These are phyloP conservation scores for Hyperopisus bebe DNA, from an alignment of 2,113 vertebrate genomes.

Conservation along the genomic window DNA sequence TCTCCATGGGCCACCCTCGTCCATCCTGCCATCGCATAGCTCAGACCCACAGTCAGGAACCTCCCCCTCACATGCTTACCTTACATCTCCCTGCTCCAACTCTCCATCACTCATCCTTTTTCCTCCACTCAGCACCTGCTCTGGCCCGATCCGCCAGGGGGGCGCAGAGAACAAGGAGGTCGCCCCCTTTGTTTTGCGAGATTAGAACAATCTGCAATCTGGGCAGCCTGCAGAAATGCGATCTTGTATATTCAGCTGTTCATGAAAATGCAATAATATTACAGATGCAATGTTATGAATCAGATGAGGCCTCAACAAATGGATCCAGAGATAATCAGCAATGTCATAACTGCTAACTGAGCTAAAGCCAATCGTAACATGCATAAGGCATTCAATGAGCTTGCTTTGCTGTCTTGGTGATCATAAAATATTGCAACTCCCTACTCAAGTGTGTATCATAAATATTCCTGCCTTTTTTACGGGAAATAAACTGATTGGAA, in stretches of 20 bases:
- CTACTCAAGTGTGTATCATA: neutral
- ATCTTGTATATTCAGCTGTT: neutral
- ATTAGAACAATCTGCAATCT: neutral
- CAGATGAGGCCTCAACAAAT: neutral
- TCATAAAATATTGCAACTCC: neutral
- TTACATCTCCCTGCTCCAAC: neutral
- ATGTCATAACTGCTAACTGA: neutral
- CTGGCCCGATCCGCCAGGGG: neutral
- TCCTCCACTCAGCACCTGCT: neutral
- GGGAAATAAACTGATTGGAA: neutral
- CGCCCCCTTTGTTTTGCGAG: neutral
- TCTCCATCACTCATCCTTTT: neutral
- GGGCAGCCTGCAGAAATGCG: neutral
- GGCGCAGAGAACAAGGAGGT: neutral
- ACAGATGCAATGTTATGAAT: neutral
- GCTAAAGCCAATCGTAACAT: neutral
- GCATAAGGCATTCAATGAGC: neutral
- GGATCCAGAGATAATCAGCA: neutral
- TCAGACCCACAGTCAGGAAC: neutral
- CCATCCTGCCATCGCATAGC: neutral
- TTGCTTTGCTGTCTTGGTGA: neutral
- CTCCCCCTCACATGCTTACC: neutral
- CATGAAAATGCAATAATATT: neutral
- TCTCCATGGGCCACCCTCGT: neutral
- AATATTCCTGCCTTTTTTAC: neutral